phyloP scores from a whole-genome alignment of 2,888 invertebrate species.

The Dendrolimus houi region DNA sequence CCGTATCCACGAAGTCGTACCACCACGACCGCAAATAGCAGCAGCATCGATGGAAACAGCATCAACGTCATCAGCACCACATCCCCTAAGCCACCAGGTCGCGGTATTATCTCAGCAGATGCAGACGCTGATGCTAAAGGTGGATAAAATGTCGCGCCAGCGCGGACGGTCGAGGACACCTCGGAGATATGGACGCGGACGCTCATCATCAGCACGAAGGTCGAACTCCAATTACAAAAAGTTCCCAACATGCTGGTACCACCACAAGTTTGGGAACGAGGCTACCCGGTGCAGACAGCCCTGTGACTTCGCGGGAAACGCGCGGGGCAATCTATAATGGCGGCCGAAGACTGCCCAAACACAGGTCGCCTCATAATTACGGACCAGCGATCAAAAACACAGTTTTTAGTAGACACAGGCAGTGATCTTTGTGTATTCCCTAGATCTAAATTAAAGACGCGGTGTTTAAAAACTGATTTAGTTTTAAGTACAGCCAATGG shows the following conservation, averaged over 20 bases:
- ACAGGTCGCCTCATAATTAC: not conserved
- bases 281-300: constrained; percentile 11
- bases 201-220: not conserved
- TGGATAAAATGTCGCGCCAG: not conserved
- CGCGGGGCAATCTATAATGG: constrained; percentile 10
- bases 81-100: not conserved
- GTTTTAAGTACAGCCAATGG: constrained; percentile 29
- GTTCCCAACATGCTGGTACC: constrained; percentile 16
- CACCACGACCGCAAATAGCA: constrained; percentile 2
- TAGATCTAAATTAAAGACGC: constrained; percentile 5
- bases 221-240: constrained; percentile 7
- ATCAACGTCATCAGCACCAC: not conserved
- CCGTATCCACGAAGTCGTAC: constrained; percentile 7
- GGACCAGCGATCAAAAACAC: constrained; percentile 5
- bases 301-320: constrained; percentile 11
- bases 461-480: constrained; percentile 14
- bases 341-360: constrained; percentile 5
- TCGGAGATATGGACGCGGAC: not conserved
- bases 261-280: constrained; percentile 6
- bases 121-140: not conserved
- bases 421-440: constrained; percentile 14
- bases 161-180: not conserved
- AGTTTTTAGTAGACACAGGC: constrained; percentile 12
- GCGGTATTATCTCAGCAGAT: not conserved
- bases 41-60: not conserved